These are phyloP conservation scores for Riparia riparia DNA, from an alignment of 2,113 vertebrate species.

Conservation along the genomic window DNA sequence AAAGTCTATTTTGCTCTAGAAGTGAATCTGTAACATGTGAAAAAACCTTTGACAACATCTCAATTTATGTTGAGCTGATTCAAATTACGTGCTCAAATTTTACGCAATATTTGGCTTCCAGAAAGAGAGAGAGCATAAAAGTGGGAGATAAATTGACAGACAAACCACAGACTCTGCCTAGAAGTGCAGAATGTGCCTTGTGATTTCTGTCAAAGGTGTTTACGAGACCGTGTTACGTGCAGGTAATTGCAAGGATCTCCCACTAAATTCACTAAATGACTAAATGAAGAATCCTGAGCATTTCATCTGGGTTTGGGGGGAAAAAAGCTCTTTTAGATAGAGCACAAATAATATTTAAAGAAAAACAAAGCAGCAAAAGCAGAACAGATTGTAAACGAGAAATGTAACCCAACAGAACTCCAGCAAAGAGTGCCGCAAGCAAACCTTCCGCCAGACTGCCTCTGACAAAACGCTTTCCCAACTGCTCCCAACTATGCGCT, in stretches of 20 bases:
- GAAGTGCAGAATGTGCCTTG: neutral
- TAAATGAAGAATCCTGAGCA: neutral
- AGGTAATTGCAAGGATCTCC: neutral
- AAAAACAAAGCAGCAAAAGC: neutral
- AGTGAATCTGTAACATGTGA: neutral
- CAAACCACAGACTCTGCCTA: neutral
- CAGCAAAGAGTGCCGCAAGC: neutral
- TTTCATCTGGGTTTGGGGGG: neutral
- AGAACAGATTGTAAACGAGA: neutral
- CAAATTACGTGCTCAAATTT: neutral
- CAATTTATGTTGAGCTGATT: neutral
- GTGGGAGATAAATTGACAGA: neutral
- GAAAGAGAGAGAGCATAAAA: neutral
- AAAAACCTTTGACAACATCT: neutral
- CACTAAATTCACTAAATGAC: neutral
- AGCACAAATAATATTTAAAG: neutral
- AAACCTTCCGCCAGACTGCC: neutral
- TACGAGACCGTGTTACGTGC: neutral
- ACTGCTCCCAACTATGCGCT: slow-evolving; percentile 22
- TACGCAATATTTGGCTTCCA: neutral
- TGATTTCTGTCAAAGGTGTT: neutral
- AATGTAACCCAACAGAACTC: neutral
- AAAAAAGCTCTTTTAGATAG: neutral
- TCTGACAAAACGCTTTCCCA: slow-evolving; percentile 37
- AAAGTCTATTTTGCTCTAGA: neutral